Conservation (phyloP, 2,113 vertebrate species). For the Clupea harengus region DNA sequence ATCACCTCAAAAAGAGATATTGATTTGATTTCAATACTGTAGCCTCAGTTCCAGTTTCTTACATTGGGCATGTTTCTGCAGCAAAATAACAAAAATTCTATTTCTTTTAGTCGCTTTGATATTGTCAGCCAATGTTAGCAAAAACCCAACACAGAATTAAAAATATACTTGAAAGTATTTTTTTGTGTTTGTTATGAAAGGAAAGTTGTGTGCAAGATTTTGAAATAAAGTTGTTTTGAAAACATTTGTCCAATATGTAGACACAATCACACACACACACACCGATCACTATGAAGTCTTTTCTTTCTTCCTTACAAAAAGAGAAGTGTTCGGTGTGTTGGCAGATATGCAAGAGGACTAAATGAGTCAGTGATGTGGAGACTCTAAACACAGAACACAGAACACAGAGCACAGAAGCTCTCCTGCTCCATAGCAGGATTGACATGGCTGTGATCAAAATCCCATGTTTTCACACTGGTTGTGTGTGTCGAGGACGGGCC, state of each 20-base stretch:
- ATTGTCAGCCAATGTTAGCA: not conserved
- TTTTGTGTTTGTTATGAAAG: not conserved
- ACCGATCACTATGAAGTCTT: too few relatives aligned
- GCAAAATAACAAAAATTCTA: not conserved
- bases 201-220: not conserved
- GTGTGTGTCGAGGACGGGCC: not conserved
- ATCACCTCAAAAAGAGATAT: not conserved
- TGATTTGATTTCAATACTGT: not conserved
- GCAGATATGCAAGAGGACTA: not conserved
- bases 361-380: not conserved
- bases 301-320: too few relatives aligned
- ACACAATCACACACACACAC: not conserved
- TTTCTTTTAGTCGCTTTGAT: not conserved
- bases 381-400: not conserved
- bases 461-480: constrained; percentile 30
- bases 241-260: not conserved
- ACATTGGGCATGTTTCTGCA: not conserved
- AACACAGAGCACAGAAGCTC: too few relatives aligned
- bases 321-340: too few relatives aligned
- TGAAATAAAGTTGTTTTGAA: not conserved
- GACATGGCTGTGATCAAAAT: constrained; percentile 37
- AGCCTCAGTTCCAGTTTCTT: not conserved
- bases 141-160: not conserved
- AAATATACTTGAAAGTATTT: not conserved
- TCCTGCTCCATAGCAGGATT: not conserved